phyloP scores from a whole-genome alignment of 2,888 invertebrate genomes.

The Aleiodes alternator region DNA sequence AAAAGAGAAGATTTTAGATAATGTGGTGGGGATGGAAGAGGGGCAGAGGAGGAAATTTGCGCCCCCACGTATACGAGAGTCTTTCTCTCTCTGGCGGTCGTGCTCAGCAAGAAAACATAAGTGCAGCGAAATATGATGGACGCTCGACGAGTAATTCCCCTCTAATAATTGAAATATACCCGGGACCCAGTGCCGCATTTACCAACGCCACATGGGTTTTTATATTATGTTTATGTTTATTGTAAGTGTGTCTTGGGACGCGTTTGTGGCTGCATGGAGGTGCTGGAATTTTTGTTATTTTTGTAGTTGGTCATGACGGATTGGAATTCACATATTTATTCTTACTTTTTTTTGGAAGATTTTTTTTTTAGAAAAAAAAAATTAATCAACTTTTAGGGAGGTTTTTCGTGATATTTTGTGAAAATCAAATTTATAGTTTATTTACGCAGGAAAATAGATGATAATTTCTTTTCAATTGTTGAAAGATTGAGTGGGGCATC shows the following conservation, averaged over 20 bases:
- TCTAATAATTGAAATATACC: slow-evolving; percentile 76
- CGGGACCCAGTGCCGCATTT: slow-evolving; percentile 60
- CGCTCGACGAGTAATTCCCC: slow-evolving; percentile 74
- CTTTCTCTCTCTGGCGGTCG: slow-evolving; percentile 27
- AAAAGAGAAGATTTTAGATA: slow-evolving; percentile 44
- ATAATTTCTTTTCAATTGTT: too few species aligned
- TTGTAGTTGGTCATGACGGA: too few species aligned
- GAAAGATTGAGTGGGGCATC: too few species aligned
- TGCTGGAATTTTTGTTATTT: slow-evolving; percentile 3
- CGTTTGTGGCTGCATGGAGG: neutral
- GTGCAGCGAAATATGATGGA: slow-evolving; percentile 74
- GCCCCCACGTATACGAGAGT: slow-evolving; percentile 8
- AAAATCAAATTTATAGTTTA: too few species aligned
- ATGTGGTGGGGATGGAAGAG: slow-evolving; percentile 32
- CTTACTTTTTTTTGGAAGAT: too few species aligned
- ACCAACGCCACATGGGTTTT: slow-evolving; percentile 15
- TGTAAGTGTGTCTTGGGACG: neutral
- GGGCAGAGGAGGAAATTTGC: neutral
- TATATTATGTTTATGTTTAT: slow-evolving; percentile 28
- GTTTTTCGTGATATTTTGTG: too few species aligned
- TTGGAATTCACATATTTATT: too few species aligned
- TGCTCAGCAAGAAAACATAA: slow-evolving; percentile 52
- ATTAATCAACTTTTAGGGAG: too few species aligned
- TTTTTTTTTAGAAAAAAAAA: too few species aligned
- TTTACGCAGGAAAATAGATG: too few species aligned